phyloP scores from a whole-genome alignment of 2,113 vertebrate species.

The Tachysurus vachellii region DNA sequence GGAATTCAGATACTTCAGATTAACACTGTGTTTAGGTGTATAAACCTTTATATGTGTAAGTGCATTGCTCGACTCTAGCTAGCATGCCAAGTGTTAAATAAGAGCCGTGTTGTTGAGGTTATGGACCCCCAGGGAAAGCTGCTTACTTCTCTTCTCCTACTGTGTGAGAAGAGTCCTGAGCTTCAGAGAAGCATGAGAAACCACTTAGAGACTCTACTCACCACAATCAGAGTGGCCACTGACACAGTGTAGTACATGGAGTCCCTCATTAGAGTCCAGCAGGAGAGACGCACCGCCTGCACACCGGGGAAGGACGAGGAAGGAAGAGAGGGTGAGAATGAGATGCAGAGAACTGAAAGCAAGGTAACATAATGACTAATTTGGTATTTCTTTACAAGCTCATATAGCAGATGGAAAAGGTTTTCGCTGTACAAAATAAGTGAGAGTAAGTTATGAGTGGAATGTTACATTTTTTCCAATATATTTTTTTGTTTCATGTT shows the following conservation, averaged over 20 bases:
- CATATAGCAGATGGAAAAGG: not conserved
- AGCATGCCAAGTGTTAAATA: constrained; percentile 40
- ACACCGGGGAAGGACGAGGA: not conserved
- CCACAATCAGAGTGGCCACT: constrained; percentile 91
- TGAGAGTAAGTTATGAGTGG: not conserved
- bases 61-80: constrained; percentile 19
- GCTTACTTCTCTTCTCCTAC: constrained; percentile 30
- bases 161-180: constrained; percentile 32
- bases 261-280: constrained; percentile 92
- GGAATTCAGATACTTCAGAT: not conserved
- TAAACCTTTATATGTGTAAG: not conserved
- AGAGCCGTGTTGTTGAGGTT: constrained; percentile 16
- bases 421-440: not conserved
- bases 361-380: not conserved
- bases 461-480: not conserved
- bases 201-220: constrained; percentile 70
- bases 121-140: constrained; percentile 33
- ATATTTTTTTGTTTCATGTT: not conserved
- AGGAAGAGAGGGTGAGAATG: not conserved
- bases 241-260: constrained; percentile 90
- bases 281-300: constrained; percentile 84
- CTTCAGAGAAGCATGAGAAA: constrained; percentile 36
- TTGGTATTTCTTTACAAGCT: not conserved
- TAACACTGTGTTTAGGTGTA: not conserved
- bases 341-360: not conserved